phyloP scores from a whole-genome alignment of 30 jellyfish, hydroid and myxozoan species.

The Haliclystus octoradiatus region DNA sequence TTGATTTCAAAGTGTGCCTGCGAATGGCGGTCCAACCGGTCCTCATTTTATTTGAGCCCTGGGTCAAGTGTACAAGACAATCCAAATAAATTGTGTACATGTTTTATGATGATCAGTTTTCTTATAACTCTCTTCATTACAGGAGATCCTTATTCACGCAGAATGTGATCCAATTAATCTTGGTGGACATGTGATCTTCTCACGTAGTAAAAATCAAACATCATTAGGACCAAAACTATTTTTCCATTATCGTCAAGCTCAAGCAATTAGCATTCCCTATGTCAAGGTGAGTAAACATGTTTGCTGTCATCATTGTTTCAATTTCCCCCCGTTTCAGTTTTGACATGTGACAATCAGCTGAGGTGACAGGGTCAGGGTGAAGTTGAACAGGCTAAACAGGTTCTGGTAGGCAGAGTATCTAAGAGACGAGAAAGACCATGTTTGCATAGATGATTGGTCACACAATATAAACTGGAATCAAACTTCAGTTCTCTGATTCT shows the following conservation, averaged over 20 bases:
- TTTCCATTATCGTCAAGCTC: constrained; percentile 63
- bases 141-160: constrained; percentile 78
- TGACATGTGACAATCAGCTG: not conserved
- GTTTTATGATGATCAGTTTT: no score
- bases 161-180: constrained; percentile 85
- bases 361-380: not conserved
- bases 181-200: constrained; percentile 62
- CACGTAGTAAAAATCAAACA: constrained; percentile 58
- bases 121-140: not conserved
- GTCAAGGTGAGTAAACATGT: constrained; percentile 40
- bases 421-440: no score
- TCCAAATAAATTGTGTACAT: no score
- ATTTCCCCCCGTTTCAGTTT: no score
- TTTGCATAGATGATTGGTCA: no score
- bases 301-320: no score
- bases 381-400: not conserved
- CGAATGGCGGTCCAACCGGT: no score
- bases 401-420: not conserved
- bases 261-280: constrained; percentile 38
- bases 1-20: no score
- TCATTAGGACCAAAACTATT: constrained; percentile 63
- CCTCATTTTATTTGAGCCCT: no score
- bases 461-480: no score
- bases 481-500: no score
- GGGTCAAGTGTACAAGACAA: no score